A percentile compares a stretch with the other conserved stretches of the same genome.
phyloP scores from a whole-genome alignment of 2,797 vertebrate species.

The Danio albolineatus region DNA sequence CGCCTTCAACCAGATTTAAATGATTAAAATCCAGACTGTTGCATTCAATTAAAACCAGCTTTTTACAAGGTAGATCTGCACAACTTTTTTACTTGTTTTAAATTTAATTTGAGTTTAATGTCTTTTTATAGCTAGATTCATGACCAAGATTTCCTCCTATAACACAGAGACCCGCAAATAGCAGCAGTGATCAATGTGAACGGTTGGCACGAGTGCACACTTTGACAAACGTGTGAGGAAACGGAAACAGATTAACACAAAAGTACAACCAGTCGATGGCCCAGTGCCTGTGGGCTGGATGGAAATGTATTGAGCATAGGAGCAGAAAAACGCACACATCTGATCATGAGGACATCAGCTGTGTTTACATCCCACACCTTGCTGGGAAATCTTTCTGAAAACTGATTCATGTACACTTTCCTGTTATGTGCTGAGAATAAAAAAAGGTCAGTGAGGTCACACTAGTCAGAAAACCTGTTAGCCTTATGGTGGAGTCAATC shows the following conservation, averaged over 20 bases:
- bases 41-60: conserved; percentile 14
- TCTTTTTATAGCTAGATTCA: background rate
- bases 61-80: background rate
- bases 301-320: conserved; percentile 43
- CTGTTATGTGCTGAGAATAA: conserved; percentile 8
- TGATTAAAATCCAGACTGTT: conserved; percentile 33
- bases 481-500: background rate
- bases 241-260: conserved; percentile 42
- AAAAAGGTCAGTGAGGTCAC: conserved; percentile 2
- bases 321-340: conserved; percentile 29
- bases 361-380: conserved; percentile 25
- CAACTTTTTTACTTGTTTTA: conserved; percentile 13
- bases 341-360: conserved; percentile 33
- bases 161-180: background rate
- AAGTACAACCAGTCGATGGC: conserved; percentile 58
- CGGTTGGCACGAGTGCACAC: conserved; percentile 9
- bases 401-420: conserved; percentile 23
- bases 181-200: conserved; percentile 28
- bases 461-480: background rate
- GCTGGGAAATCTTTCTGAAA: conserved; percentile 1
- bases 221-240: conserved; percentile 10
- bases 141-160: background rate
- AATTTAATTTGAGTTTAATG: background rate
- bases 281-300: conserved; percentile 56
- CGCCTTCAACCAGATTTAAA: conserved; percentile 33